These are phyloP conservation scores for Prionailurus viverrinus DNA, from an alignment of 2,113 vertebrate species.

Conservation along the genomic window DNA sequence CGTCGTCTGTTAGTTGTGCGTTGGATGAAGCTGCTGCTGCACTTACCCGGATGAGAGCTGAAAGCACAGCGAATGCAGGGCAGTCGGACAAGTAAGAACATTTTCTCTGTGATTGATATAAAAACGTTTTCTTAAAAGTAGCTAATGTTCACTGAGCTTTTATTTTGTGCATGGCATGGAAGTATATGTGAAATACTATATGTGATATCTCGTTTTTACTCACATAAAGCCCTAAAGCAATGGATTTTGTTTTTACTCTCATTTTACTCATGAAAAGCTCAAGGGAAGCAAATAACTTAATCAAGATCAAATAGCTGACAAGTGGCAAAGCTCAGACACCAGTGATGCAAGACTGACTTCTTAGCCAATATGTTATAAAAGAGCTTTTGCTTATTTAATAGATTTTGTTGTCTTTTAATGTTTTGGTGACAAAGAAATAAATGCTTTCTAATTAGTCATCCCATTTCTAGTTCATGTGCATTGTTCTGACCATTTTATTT, in stretches of 20 bases:
- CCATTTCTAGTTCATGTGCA: neutral
- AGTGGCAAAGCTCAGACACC: neutral
- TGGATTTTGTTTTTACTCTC: conserved; percentile 7
- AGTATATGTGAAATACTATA: neutral
- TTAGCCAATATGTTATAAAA: neutral
- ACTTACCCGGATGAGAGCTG: conserved; percentile 98
- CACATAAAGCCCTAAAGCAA: neutral
- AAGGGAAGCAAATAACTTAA: neutral
- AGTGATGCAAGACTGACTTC: neutral
- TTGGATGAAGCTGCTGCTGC: conserved; percentile 99
- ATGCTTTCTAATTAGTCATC: neutral
- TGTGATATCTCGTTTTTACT: neutral
- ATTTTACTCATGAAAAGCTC: conserved; percentile 4
- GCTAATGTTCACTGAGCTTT: neutral
- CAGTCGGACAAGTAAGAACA: conserved; percentile 98
- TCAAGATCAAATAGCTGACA: neutral
- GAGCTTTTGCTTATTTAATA: conserved; percentile 11
- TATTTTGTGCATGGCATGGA: conserved; percentile 25
- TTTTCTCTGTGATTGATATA: neutral
- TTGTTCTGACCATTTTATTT: conserved; percentile 19
- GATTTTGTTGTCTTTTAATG: conserved; percentile 41
- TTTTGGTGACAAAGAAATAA: conserved; percentile 49
- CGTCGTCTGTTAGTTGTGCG: conserved; percentile 98
- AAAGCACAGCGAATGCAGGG: conserved; percentile 97
- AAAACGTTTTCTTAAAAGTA: conserved; percentile 10